A percentile compares a stretch with the other conserved stretches of the same genome.
Evolutionary conservation across 2,888 invertebrate species (phyloP).

Genomic region (Cepaea hortensis): DNA sequence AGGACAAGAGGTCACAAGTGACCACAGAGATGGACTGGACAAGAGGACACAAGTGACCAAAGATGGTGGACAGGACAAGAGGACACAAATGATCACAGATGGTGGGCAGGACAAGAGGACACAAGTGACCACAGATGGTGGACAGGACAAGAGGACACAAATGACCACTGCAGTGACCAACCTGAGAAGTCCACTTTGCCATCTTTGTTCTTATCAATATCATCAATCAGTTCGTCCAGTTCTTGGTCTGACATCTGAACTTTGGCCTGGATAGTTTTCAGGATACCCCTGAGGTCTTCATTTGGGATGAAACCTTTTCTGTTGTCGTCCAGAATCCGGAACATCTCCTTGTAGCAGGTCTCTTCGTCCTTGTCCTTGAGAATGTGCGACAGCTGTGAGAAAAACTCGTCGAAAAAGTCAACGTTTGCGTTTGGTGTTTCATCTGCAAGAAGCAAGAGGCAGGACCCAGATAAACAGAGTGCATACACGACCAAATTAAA

Average conservation of each 20-base stretch:
- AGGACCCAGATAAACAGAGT: neutral
- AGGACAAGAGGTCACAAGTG: too few species aligned
- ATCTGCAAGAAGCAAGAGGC: conserved; percentile 16
- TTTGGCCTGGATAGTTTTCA: conserved; percentile 48
- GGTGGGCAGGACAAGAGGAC: too few species aligned
- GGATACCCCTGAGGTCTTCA: conserved; percentile 51
- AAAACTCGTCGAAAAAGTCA: conserved; percentile 54
- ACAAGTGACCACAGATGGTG: too few species aligned
- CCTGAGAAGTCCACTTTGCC: conserved; percentile 54
- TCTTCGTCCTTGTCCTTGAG: conserved; percentile 53
- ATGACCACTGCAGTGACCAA: conserved; percentile 19
- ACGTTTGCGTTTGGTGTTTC: conserved; percentile 49
- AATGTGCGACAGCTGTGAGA: conserved; percentile 50
- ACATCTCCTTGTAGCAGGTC: conserved; percentile 56
- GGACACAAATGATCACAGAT: too few species aligned
- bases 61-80: too few species aligned
- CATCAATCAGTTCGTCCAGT: conserved; percentile 53
- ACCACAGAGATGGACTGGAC: too few species aligned
- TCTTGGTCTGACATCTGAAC: conserved; percentile 55
- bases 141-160: too few species aligned
- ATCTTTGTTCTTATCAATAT: conserved; percentile 55
- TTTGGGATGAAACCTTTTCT: conserved; percentile 50
- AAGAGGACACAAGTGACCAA: too few species aligned
- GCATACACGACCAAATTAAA: neutral
- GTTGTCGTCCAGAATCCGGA: conserved; percentile 53